Conservation (phyloP, 2,113 vertebrate genomes). For the Strix uralensis region DNA sequence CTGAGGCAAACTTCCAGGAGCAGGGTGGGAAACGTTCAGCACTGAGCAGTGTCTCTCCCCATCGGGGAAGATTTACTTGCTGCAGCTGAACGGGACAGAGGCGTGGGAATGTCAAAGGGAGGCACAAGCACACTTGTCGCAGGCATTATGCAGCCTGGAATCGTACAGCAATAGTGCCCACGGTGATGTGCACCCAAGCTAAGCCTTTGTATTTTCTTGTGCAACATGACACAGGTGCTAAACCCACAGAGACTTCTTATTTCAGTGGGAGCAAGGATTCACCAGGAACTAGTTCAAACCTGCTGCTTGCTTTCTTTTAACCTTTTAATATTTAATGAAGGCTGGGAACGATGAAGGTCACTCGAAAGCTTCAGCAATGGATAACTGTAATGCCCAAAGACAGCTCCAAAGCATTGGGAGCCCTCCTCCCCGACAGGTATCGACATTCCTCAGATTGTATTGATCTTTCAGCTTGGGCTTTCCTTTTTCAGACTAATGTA, state of each 20-base stretch:
- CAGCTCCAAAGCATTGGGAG: not conserved
- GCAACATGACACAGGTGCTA: fast-evolving
- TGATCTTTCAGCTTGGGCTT: not conserved
- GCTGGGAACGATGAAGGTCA: not conserved
- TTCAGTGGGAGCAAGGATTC: not conserved
- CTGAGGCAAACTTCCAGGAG: too few species aligned
- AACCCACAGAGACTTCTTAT: not conserved
- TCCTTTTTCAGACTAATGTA: not conserved
- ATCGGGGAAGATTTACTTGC: fast-evolving
- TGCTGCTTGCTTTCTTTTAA: not conserved
- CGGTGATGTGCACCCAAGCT: fast-evolving
- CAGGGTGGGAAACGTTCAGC: fast-evolving
- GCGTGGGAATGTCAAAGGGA: fast-evolving
- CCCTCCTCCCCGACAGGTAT: not conserved
- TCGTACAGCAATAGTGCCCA: fast-evolving
- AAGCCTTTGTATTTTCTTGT: fast-evolving
- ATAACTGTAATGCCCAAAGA: not conserved
- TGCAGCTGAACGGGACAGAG: fast-evolving
- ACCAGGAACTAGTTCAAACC: not conserved
- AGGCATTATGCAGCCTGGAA: fast-evolving
- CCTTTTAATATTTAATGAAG: not conserved
- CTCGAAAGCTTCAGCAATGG: not conserved
- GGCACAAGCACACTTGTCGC: not conserved
- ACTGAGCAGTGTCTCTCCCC: fast-evolving
- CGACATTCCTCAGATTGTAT: not conserved